Conservation (phyloP, 2,113 vertebrate genomes). For the Smithornis capensis region DNA sequence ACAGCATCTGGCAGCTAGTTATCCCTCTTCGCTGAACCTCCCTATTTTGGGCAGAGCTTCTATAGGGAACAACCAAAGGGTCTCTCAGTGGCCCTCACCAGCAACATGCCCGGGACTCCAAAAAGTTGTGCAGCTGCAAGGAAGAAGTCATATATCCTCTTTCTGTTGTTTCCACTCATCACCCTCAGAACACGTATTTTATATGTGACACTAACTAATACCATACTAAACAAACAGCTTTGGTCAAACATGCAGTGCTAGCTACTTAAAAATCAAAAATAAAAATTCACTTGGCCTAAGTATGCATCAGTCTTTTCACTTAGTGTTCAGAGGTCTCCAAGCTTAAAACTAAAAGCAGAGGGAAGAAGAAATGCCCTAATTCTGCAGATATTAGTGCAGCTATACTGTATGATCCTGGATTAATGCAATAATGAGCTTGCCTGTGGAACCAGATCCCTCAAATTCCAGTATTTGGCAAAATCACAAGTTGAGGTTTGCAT, state of each 20-base stretch:
- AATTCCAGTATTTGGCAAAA: slow-evolving; percentile 1
- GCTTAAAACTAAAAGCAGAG: background rate
- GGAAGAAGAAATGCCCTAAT: background rate
- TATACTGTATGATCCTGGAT: background rate
- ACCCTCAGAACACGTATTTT: background rate
- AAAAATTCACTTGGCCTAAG: background rate
- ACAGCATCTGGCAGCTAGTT: background rate
- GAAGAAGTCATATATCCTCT: background rate
- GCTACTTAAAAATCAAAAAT: background rate
- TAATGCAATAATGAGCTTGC: background rate
- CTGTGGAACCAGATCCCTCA: background rate
- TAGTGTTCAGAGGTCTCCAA: background rate
- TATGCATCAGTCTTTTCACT: background rate
- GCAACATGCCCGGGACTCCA: background rate
- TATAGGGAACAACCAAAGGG: background rate
- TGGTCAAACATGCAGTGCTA: background rate
- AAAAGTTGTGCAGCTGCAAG: background rate
- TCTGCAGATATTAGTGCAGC: background rate
- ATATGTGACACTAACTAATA: background rate
- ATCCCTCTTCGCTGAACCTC: background rate
- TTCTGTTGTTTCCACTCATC: background rate
- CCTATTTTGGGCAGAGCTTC: background rate
- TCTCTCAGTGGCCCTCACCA: background rate
- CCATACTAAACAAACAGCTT: background rate
- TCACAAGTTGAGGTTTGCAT: background rate